These are phyloP conservation scores for Peromyscus maniculatus DNA, from an alignment of 2,113 vertebrate genomes.

Conservation along the genomic window DNA sequence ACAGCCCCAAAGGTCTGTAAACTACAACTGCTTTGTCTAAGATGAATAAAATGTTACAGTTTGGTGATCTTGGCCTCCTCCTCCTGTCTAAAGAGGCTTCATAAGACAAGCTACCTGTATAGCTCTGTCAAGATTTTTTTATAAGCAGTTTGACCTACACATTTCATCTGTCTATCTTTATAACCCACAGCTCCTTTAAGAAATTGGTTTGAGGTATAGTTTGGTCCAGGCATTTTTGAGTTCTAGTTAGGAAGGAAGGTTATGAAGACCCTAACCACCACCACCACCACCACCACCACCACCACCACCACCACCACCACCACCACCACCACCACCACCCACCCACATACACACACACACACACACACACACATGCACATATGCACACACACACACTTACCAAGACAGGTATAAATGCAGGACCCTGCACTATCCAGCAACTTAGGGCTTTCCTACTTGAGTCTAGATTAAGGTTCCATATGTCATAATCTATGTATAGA, in stretches of 20 bases:
- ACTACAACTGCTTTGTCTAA: conserved; percentile 1
- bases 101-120: neutral
- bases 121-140: conserved; percentile 58
- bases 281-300: too few species aligned
- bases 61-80: conserved; percentile 5
- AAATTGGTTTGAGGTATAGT: conserved; percentile 24
- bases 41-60: neutral
- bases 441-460: neutral
- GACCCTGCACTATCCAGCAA: neutral
- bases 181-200: conserved; percentile 24
- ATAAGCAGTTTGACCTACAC: conserved; percentile 51
- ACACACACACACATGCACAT: neutral
- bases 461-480: conserved; percentile 3
- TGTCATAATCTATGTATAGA: neutral
- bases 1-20: neutral
- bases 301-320: too few species aligned
- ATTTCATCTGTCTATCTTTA: neutral
- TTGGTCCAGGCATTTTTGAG: neutral
- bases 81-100: neutral
- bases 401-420: neutral
- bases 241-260: conserved; percentile 36
- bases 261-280: neutral
- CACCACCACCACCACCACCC: too few species aligned
- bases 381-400: neutral
- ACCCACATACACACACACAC: too few species aligned